These are phyloP conservation scores for Silurus meridionalis DNA, from an alignment of 2,113 vertebrate genomes.

Conservation along the genomic window DNA sequence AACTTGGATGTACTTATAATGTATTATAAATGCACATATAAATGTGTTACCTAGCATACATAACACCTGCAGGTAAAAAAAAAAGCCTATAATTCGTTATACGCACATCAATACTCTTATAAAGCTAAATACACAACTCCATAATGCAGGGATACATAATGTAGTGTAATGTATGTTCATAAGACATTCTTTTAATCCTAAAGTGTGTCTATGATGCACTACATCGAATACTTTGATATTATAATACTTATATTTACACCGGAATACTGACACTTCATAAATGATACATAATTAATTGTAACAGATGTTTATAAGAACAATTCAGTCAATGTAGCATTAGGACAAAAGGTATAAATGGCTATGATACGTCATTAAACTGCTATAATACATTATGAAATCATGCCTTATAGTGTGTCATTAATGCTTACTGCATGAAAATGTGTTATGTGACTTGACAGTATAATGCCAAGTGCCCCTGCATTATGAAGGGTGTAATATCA, in stretches of 20 bases:
- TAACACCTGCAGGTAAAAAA: neutral
- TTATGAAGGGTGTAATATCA: neutral
- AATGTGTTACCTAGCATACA: neutral
- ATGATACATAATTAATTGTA: neutral
- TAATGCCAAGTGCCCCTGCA: neutral
- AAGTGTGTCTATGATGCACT: neutral
- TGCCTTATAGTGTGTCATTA: neutral
- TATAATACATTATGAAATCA: neutral
- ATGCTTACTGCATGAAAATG: neutral
- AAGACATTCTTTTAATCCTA: neutral
- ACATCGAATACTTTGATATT: neutral
- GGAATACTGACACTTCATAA: neutral
- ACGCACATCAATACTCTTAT: neutral
- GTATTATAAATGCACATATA: neutral
- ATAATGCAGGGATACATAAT: neutral
- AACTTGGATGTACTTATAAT: neutral
- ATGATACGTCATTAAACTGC: neutral
- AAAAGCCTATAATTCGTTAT: neutral
- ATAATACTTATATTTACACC: neutral
- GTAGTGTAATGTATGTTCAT: neutral
- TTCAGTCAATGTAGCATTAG: neutral
- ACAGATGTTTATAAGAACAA: neutral
- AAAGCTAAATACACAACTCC: neutral
- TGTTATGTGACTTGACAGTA: neutral
- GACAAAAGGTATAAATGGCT: too few species aligned